Evolutionary conservation across 2,797 vertebrate genomes (phyloP).

Genomic region (Botia almorhae): DNA sequence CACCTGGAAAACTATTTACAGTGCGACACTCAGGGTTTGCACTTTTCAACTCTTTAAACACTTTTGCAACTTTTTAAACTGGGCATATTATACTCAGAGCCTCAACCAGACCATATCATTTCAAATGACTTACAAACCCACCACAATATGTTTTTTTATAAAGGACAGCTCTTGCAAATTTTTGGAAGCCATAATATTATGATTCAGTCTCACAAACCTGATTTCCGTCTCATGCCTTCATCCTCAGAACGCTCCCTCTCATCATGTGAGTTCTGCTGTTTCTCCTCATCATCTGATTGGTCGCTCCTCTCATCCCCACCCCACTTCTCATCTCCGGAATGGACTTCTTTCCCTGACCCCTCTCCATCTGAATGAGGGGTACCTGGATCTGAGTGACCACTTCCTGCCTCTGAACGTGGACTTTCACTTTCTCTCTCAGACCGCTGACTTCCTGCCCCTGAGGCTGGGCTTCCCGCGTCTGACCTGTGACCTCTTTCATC

Average conservation of each 20-base stretch:
- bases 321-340: slow-evolving; percentile 95
- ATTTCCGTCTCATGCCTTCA: slow-evolving; percentile 84
- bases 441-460: slow-evolving; percentile 52
- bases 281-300: slow-evolving; percentile 91
- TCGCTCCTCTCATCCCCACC: slow-evolving; percentile 87
- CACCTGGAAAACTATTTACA: too few species aligned
- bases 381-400: slow-evolving; percentile 75
- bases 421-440: slow-evolving; percentile 58
- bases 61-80: too few species aligned
- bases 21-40: too few species aligned
- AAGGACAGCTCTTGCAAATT: neutral
- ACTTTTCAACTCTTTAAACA: too few species aligned
- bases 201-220: slow-evolving; percentile 71
- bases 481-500: slow-evolving; percentile 80
- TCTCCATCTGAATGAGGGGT: slow-evolving; percentile 88
- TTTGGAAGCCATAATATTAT: neutral
- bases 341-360: slow-evolving; percentile 85
- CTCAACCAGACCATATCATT: too few species aligned
- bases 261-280: slow-evolving; percentile 87
- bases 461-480: slow-evolving; percentile 63
- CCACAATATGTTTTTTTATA: neutral
- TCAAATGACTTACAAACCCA: neutral
- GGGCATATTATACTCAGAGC: too few species aligned
- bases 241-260: slow-evolving; percentile 90
- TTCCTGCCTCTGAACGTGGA: slow-evolving; percentile 60